Percentiles rank a stretch among this genome's conserved stretches.
phyloP scores from a whole-genome alignment of 1,140 invertebrate genomes.

The Aphelenchoides fujianensis region DNA sequence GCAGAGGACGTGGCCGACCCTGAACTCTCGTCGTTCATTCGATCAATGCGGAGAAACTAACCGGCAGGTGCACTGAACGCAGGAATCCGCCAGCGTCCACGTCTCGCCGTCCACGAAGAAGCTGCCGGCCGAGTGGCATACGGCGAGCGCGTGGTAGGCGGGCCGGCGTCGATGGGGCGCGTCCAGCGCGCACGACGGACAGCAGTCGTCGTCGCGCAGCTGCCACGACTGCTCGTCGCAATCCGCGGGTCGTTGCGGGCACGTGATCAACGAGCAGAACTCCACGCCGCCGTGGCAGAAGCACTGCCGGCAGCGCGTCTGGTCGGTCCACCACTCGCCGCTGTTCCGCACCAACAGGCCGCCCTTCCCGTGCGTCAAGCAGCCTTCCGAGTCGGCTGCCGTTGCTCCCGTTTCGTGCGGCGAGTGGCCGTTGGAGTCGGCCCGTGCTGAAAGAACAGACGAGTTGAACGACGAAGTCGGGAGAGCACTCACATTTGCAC shows the following conservation, averaged over 20 bases:
- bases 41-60: neutral
- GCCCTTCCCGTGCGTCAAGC: neutral
- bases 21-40: too few relatives aligned
- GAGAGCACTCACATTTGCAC: slow-evolving; percentile 54
- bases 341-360: slow-evolving; percentile 1
- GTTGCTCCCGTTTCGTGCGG: too few relatives aligned
- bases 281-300: slow-evolving; percentile 19
- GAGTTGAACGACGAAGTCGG: too few relatives aligned
- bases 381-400: neutral
- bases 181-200: slow-evolving; percentile 11
- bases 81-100: neutral
- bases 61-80: neutral
- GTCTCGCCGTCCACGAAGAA: slow-evolving; percentile 8
- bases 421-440: too few relatives aligned
- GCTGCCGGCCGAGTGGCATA: slow-evolving; percentile 1
- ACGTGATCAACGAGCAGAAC: slow-evolving; percentile 25
- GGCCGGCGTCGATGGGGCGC: neutral
- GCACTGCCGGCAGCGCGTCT: slow-evolving; percentile 17
- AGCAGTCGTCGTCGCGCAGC: slow-evolving; percentile 9
- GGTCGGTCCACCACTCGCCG: slow-evolving; percentile 26
- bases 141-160: neutral
- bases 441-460: too few relatives aligned
- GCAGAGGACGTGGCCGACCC: slow-evolving; percentile 3
- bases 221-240: slow-evolving; percentile 9
- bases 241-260: slow-evolving; percentile 14